Conservation (phyloP, 2,113 vertebrate species). For the Eupsittula cactorum region DNA sequence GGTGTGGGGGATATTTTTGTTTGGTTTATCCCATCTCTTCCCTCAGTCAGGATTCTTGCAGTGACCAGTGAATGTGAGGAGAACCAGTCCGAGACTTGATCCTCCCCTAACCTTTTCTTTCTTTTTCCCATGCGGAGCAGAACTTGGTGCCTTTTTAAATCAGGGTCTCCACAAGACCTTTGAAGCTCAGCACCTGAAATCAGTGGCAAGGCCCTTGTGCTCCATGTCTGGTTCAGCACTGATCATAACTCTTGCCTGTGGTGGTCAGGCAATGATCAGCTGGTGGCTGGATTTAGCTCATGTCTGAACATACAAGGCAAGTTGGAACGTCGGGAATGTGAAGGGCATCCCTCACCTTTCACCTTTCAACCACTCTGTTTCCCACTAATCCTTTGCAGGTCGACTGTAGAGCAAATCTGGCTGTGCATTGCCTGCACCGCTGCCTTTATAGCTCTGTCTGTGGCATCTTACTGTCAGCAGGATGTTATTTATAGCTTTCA, state of each 20-base stretch:
- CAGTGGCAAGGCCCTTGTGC: fast-evolving
- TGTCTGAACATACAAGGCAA: neutral
- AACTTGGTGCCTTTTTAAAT: neutral
- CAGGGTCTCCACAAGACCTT: neutral
- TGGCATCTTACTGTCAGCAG: neutral
- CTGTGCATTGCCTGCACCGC: neutral
- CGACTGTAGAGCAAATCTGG: neutral
- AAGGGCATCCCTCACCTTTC: neutral
- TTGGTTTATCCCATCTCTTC: neutral
- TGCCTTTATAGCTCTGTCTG: neutral
- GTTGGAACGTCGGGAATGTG: neutral
- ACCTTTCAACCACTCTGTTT: neutral
- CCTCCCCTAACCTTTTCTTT: too few species aligned
- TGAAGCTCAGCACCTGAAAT: neutral
- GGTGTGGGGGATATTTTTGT: neutral
- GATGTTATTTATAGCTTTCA: neutral
- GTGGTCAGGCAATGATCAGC: neutral
- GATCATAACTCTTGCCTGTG: fast-evolving
- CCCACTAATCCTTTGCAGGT: neutral
- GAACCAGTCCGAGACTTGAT: neutral
- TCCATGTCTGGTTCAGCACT: neutral
- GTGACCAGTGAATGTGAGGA: neutral
- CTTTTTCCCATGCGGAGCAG: neutral
- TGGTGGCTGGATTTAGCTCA: neutral
- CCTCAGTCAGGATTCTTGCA: neutral